These are phyloP conservation scores for Euzetes globulus DNA, from an alignment of 2,888 invertebrate species.

Conservation along the genomic window DNA sequence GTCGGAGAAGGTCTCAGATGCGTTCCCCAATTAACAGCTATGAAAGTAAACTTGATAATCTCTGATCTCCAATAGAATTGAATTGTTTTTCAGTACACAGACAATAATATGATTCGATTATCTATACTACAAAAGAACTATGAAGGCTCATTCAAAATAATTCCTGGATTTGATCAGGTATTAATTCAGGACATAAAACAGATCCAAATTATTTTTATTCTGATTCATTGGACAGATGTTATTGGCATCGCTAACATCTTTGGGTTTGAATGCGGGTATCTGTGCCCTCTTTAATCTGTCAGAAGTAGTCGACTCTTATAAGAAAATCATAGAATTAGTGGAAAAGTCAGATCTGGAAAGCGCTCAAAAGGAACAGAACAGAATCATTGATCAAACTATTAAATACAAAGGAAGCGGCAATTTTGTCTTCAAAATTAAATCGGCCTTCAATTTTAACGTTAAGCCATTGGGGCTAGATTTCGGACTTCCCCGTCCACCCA, in stretches of 20 bases:
- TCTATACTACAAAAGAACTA: constrained; percentile 19
- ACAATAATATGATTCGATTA: constrained; percentile 13
- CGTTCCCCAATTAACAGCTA: constrained; percentile 23
- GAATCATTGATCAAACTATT: background rate
- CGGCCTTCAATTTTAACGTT: constrained; percentile 1
- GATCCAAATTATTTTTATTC: background rate
- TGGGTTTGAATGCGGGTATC: constrained; percentile 66
- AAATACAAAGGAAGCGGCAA: constrained; percentile 12
- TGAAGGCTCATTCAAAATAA: constrained; percentile 37
- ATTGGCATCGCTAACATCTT: constrained; percentile 56
- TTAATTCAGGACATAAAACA: too few species aligned
- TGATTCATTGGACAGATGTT: constrained; percentile 55
- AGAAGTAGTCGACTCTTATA: constrained; percentile 22
- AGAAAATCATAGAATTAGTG: background rate
- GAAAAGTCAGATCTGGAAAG: background rate
- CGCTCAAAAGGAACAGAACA: constrained; percentile 22
- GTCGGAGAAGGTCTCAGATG: constrained; percentile 1
- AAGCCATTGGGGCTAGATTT: background rate
- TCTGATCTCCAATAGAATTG: background rate
- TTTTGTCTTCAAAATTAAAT: constrained; percentile 13
- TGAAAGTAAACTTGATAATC: too few species aligned
- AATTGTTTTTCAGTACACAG: background rate
- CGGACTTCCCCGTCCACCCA: constrained; percentile 22
- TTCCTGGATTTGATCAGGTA: constrained; percentile 41
- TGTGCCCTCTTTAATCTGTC: constrained; percentile 58